phyloP scores from a whole-genome alignment of 1,140 invertebrate species.

The Ditylenchus dipsaci region DNA sequence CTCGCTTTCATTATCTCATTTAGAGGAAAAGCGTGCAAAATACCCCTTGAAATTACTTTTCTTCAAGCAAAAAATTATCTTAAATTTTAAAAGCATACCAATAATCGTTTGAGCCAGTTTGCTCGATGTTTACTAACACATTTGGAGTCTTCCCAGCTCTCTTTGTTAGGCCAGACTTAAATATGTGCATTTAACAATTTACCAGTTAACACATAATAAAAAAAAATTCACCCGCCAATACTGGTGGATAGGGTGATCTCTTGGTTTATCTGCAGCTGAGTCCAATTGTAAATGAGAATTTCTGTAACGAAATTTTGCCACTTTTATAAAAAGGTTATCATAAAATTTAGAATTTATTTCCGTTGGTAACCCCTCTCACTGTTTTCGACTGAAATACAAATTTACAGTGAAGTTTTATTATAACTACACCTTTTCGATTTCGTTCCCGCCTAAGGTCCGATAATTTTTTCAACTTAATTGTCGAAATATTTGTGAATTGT shows the following conservation, averaged over 20 bases:
- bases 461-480: too few relatives aligned
- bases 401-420: too few relatives aligned
- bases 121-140: conserved; percentile 53
- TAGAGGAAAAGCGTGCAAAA: conserved; percentile 50
- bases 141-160: conserved; percentile 45
- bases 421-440: too few relatives aligned
- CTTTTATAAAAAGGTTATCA: too few relatives aligned
- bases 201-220: neutral
- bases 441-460: too few relatives aligned
- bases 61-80: too few relatives aligned
- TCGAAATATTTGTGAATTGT: too few relatives aligned
- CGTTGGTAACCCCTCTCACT: too few relatives aligned
- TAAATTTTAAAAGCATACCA: conserved; percentile 36
- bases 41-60: conserved; percentile 6
- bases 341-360: too few relatives aligned
- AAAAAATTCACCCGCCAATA: conserved; percentile 44
- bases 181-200: conserved; percentile 1
- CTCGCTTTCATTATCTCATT: conserved; percentile 52
- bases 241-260: conserved; percentile 53
- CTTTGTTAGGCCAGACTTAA: conserved; percentile 45
- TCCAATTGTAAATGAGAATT: conserved; percentile 40
- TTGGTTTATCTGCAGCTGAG: conserved; percentile 38
- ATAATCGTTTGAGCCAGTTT: conserved; percentile 55
- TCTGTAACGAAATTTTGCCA: too few relatives aligned
- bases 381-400: too few relatives aligned